Base-by-base conservation (phyloP, 2,888 invertebrate genomes). In the Tanytarsus gracilentus region DNA sequence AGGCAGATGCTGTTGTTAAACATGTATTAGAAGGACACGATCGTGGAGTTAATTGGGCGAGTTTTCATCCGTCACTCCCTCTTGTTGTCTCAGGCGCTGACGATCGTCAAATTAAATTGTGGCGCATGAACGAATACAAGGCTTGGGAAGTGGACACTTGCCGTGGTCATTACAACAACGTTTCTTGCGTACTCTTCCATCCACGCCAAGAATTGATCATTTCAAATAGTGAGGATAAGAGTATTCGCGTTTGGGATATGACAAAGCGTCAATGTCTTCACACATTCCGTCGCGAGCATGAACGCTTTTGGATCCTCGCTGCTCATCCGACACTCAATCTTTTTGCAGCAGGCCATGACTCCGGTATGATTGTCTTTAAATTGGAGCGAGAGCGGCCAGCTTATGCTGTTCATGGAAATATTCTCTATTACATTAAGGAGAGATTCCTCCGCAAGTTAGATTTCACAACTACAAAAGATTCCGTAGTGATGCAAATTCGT, bases 71-170 rank as follows among this genome's bases (percentile, higher is more conserved):
- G 2, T 86, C 86, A 1, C 77, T 98, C 66, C 98, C 98, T 0
- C 77, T 98, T 36, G 92, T 98, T 65, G 94, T 92, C 0, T 98
- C 98, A 0, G 98, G 96, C 0, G 98, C 98, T n/a, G 99, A 99
- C 71, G 99, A 99, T 75, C 79, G 98, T 11, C 92, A 94, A 70
- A 88, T 99, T 51, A 99, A 99, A 72, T 77, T 99, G 65, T 99
- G 98, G 98, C 80, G 99, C 63, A 96, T 96, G 95, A 97, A 96
- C 70, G 96, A 96, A 73, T 84, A 90, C n/a, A 91, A 92, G 77
- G 98, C 97, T 0, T 98, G 97, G 97, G 98, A 99, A 72, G 93
- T 99, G 44, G 99, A 99, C 75, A 95, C 97, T 0, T 99, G 97
- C 68, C 85, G 99, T n/a, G 99, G 99, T 0, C 99, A 99, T 72